Evolutionary conservation across 2,113 vertebrate species (phyloP), one percentile per base, ranked within the genome.

Genomic region (Capreolus pygargus): DNA sequence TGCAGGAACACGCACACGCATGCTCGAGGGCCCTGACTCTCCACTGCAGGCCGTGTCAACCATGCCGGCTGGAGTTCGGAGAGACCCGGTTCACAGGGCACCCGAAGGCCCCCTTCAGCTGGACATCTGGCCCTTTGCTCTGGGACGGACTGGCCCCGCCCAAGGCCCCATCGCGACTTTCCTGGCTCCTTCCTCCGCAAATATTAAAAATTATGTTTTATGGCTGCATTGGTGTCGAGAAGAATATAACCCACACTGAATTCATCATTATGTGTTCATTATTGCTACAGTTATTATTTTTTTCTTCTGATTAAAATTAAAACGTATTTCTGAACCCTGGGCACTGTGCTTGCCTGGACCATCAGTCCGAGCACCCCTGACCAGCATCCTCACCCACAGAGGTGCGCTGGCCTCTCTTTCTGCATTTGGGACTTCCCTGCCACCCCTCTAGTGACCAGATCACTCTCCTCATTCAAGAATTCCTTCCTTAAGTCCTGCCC

Each of bases 221-320:
- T 15, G 10, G 25, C 55, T 0, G 8, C 11, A 2, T 8, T 15
- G 14, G 27, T 52, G 30, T 15, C 30, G 30, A 93, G 58, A 78
- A 6, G 6, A 7, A 10, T 28, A 6, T 58, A n/a, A 50, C 16
- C 45, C 17, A 61, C 27, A 23, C 58, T n/a, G 70, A 84, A 61
- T 10, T 90, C 74, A n/a, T 70, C 67, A 23, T 36, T 64, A n/a
- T 39, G 39, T 5, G n/a, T 64, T 64, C 92, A 84, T 64, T 28
- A 76, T 30, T 36, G 47, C 57, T 47, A 33, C 9, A 47, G 19
- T 14, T 64, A 33, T 82, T 70, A 86, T 55, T 84, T 84, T 92
- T 94, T 28, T 1, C 82, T 94, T 83, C 27, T 70, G 60, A 94
- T 91, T 25, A 74, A 96, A 74, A 92, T 52, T 2, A n/a, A 92